These are phyloP conservation scores for Formica selysi DNA, from an alignment of 1,140 invertebrate genomes.

Conservation along the genomic window DNA sequence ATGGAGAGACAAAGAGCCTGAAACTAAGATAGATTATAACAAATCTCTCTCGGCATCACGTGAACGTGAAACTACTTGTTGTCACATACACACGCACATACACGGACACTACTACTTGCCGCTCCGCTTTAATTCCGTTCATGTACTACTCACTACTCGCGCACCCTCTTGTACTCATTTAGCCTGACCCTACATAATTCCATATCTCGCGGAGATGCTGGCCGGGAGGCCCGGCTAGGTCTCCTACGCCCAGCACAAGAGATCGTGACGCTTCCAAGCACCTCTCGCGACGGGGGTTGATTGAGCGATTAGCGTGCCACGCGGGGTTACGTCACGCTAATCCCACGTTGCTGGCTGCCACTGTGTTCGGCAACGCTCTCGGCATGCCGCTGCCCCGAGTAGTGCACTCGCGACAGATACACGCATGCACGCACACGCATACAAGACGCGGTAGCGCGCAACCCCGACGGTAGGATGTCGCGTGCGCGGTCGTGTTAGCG, in stretches of 20 bases:
- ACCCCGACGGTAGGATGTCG: slow-evolving; percentile 64
- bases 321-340: slow-evolving; percentile 35
- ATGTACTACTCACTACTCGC: slow-evolving; percentile 32
- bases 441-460: slow-evolving; percentile 49
- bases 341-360: slow-evolving; percentile 41
- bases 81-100: slow-evolving; percentile 1
- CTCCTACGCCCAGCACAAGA: slow-evolving; percentile 4
- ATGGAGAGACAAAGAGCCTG: not conserved
- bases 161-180: slow-evolving; percentile 27
- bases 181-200: slow-evolving; percentile 14
- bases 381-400: not conserved
- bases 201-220: slow-evolving; percentile 30
- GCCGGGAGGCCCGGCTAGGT: slow-evolving; percentile 4
- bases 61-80: slow-evolving; percentile 16
- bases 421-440: not conserved
- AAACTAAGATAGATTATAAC: not conserved
- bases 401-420: not conserved
- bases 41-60: slow-evolving; percentile 7
- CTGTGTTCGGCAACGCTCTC: slow-evolving; percentile 31
- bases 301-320: slow-evolving; percentile 54
- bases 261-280: slow-evolving; percentile 13
- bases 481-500: slow-evolving; percentile 73
- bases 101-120: not conserved
- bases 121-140: not conserved
- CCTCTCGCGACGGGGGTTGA: slow-evolving; percentile 34